phyloP scores from a whole-genome alignment of 2,888 invertebrate species.

The Apodemia mormo region DNA sequence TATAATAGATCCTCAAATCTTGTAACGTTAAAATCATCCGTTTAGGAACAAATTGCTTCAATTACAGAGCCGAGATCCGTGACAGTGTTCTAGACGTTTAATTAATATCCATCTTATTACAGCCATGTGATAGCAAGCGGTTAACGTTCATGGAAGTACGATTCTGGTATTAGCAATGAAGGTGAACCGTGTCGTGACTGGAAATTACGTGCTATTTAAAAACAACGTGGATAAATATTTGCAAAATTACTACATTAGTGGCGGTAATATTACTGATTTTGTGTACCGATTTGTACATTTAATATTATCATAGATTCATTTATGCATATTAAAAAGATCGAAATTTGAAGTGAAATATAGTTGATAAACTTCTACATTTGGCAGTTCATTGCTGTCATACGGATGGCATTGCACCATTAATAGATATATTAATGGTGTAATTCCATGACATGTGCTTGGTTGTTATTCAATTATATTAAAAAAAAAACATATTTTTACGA shows the following conservation, averaged over 20 bases:
- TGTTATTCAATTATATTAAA: no score
- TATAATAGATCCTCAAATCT: not conserved
- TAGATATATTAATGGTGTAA: no score
- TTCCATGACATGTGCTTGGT: no score
- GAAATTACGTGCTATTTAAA: conserved; percentile 6
- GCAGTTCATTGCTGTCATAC: no score
- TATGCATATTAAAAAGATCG: no score
- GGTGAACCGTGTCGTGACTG: not conserved
- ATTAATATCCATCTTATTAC: conserved; percentile 28
- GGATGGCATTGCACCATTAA: no score
- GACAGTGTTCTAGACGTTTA: conserved; percentile 28
- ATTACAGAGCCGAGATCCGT: conserved; percentile 27
- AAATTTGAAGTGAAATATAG: no score
- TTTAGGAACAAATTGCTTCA: conserved; percentile 27
- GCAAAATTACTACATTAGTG: not conserved
- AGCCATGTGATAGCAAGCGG: not conserved
- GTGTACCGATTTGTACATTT: not conserved
- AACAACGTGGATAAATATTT: conserved; percentile 2
- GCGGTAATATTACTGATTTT: not conserved
- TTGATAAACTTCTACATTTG: no score
- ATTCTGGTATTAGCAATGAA: not conserved
- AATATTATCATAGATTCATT: no score
- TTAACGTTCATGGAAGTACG: not conserved
- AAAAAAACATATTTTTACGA: no score
- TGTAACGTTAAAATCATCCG: conserved; percentile 20